Percentiles rank a stretch among this genome's conserved stretches.
Evolutionary conservation across 2,888 invertebrate genomes (phyloP).

Genomic region (Mystacides longicornis): DNA sequence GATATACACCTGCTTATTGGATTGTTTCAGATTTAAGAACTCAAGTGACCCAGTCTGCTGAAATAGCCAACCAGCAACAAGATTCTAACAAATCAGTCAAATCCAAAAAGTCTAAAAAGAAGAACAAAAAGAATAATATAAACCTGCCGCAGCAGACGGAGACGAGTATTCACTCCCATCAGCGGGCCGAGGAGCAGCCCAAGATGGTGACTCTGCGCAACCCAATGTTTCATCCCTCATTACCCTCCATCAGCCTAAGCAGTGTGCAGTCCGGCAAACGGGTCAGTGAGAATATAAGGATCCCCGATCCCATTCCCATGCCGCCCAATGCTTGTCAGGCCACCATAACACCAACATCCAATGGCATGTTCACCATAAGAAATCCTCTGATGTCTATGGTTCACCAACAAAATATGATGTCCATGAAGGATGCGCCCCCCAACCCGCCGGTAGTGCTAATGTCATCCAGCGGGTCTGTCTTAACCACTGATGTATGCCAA

Average conservation of each 20-base stretch:
- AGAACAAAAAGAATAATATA: slow-evolving; percentile 40
- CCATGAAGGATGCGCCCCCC: not conserved
- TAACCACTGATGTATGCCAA: not conserved
- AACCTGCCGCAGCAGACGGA: slow-evolving; percentile 29
- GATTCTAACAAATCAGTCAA: not conserved
- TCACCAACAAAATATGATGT: slow-evolving; percentile 39
- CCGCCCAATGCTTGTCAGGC: slow-evolving; percentile 43
- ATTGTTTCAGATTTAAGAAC: not conserved
- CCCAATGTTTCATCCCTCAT: slow-evolving; percentile 64
- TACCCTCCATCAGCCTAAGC: slow-evolving; percentile 38
- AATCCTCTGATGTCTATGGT: slow-evolving; percentile 60
- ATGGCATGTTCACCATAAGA: slow-evolving; percentile 77
- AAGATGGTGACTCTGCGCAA: slow-evolving; percentile 73
- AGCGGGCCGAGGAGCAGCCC: slow-evolving; percentile 27
- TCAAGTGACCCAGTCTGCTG: not conserved
- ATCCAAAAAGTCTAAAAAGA: slow-evolving; percentile 48
- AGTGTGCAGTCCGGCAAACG: slow-evolving; percentile 24
- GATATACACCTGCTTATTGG: too few relatives aligned
- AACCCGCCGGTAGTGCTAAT: slow-evolving; percentile 3
- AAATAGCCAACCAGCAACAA: not conserved
- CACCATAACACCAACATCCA: slow-evolving; percentile 46
- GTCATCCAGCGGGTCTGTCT: not conserved
- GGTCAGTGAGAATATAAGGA: slow-evolving; percentile 30
- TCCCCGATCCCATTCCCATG: slow-evolving; percentile 45
- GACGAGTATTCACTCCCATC: slow-evolving; percentile 11